Evolutionary conservation across 2,888 invertebrate species (phyloP).

Genomic region (Noctua janthina): DNA sequence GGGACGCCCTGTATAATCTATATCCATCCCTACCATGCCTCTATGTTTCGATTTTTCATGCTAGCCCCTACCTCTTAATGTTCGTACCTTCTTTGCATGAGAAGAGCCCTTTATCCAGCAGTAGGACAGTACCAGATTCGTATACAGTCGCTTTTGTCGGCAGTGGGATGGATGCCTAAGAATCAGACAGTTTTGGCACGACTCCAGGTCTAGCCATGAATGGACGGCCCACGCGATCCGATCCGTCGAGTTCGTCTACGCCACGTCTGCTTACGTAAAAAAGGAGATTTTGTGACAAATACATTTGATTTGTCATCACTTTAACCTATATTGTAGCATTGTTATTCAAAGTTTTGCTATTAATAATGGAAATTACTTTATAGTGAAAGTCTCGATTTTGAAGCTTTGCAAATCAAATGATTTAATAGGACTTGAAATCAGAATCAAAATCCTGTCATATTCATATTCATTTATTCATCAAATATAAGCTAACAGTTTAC

Average conservation of each 20-base stretch:
- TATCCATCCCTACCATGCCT: too few species aligned
- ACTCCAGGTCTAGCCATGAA: slow-evolving; percentile 56
- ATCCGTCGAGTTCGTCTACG: slow-evolving; percentile 27
- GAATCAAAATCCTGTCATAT: too few species aligned
- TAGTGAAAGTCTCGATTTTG: neutral
- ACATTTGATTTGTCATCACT: slow-evolving; percentile 51
- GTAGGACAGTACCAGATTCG: neutral
- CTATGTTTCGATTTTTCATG: neutral
- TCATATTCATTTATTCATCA: too few species aligned
- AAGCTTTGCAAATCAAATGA: neutral
- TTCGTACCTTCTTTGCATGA: neutral
- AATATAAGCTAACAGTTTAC: too few species aligned
- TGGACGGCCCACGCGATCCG: slow-evolving; percentile 57
- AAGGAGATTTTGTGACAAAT: slow-evolving; percentile 44
- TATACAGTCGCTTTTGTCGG: neutral
- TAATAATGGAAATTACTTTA: too few species aligned
- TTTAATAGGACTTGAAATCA: too few species aligned
- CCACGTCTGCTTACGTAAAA: slow-evolving; percentile 41
- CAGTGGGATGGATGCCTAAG: neutral
- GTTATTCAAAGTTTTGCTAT: neutral
- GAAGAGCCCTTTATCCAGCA: neutral
- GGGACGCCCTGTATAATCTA: too few species aligned
- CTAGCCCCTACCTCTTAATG: neutral
- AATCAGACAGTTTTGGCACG: slow-evolving; percentile 39
- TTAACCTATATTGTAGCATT: slow-evolving; percentile 22